Conservation (phyloP, 1,140 invertebrate species). For the Chymomyza costata region DNA sequence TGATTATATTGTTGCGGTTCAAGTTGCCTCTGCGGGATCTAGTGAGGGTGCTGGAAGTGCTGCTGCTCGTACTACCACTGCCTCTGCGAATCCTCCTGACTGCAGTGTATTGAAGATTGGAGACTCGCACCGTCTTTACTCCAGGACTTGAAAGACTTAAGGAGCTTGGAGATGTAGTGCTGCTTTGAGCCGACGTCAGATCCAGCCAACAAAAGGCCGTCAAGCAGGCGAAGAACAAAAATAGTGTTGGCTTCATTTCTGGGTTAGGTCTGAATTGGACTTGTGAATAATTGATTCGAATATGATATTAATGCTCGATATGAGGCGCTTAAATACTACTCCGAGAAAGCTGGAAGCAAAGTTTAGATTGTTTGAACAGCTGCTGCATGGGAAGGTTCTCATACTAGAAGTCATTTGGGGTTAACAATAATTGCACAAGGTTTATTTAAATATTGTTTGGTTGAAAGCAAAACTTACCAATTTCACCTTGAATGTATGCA, state of each 20-base stretch:
- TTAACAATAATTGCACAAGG: no score
- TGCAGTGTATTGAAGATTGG: conserved; percentile 19
- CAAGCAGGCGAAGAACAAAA: conserved; percentile 4
- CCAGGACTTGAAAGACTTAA: not conserved
- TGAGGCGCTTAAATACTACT: conserved; percentile 32
- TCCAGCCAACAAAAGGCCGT: conserved; percentile 19
- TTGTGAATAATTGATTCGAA: conserved; percentile 7
- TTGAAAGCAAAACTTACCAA: no score
- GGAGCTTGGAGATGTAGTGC: not conserved
- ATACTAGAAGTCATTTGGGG: no score
- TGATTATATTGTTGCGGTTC: no score
- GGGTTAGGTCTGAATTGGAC: not conserved
- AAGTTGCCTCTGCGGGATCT: not conserved
- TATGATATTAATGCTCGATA: conserved; percentile 15
- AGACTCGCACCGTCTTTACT: conserved; percentile 10
- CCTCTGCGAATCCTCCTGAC: conserved; percentile 15
- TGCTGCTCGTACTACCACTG: conserved; percentile 4
- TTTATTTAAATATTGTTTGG: no score
- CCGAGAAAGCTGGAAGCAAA: not conserved
- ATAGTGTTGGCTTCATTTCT: conserved; percentile 26
- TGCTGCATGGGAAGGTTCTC: conserved; percentile 22
- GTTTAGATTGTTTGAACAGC: conserved; percentile 34
- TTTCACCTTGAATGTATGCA: not conserved
- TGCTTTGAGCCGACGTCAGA: not conserved
- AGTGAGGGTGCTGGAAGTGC: not conserved